phyloP scores from a whole-genome alignment of 1,140 invertebrate species.

The Drosophila pseudoobscura region DNA sequence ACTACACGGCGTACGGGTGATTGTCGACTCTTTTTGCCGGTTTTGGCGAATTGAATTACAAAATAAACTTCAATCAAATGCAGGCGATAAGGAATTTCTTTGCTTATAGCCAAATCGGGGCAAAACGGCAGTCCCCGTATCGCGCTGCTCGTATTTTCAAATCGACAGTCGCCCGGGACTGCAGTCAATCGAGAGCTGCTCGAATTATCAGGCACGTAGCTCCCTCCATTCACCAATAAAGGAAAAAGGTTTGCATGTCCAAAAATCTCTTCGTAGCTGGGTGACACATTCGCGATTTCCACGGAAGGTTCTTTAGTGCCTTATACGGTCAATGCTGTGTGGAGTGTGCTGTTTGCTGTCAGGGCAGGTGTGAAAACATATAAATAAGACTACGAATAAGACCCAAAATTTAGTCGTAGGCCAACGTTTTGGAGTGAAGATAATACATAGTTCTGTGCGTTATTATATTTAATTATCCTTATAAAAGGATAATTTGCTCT shows the following conservation, averaged over 20 bases:
- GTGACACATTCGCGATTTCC: not conserved
- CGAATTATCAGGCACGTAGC: constrained; percentile 27
- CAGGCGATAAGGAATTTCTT: constrained; percentile 63
- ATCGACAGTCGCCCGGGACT: constrained; percentile 49
- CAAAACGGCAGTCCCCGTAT: constrained; percentile 24
- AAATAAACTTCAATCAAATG: constrained; percentile 75
- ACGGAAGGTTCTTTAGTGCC: not conserved
- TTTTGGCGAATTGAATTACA: constrained; percentile 71
- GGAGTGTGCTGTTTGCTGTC: too few species aligned
- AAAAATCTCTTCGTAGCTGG: not conserved
- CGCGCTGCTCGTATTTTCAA: constrained; percentile 45
- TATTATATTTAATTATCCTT: too few species aligned
- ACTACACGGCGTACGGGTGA: constrained; percentile 15
- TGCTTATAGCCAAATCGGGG: constrained; percentile 60
- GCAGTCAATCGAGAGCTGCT: constrained; percentile 43
- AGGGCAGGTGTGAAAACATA: not conserved
- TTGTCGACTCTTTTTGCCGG: constrained; percentile 50
- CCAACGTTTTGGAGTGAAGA: too few species aligned
- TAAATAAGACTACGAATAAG: too few species aligned
- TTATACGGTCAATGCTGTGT: too few species aligned
- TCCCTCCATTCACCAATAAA: constrained; percentile 59
- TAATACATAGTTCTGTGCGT: too few species aligned
- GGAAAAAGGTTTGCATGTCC: constrained; percentile 62
- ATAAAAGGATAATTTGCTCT: too few species aligned
- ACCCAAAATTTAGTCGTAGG: too few species aligned